Percentiles rank a stretch among this genome's conserved stretches.
Conservation (phyloP, 2,888 invertebrate genomes). For the Odontomyia ornata region DNA sequence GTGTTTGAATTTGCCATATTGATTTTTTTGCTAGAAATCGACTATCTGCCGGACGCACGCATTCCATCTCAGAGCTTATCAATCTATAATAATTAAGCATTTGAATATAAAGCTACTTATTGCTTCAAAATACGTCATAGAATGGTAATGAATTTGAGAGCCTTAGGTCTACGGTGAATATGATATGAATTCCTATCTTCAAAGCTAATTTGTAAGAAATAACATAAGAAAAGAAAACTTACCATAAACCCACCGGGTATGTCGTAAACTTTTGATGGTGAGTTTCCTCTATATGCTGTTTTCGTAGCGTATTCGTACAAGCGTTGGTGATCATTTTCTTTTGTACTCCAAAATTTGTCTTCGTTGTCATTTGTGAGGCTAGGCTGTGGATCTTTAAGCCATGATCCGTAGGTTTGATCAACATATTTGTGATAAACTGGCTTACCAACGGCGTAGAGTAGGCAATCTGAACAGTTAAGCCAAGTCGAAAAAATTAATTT, state of each 20-base stretch:
- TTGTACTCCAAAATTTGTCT: conserved; percentile 86
- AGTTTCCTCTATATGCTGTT: conserved; percentile 71
- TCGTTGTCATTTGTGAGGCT: conserved; percentile 63
- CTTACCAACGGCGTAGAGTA: conserved; percentile 90
- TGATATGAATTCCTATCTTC: no score
- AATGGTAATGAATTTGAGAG: no score
- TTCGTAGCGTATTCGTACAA: conserved; percentile 83
- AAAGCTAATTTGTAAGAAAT: no score
- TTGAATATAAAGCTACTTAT: no score
- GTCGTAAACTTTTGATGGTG: conserved; percentile 65
- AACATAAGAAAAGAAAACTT: no score
- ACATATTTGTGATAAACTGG: conserved; percentile 88
- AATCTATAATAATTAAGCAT: no score
- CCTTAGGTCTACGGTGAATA: no score
- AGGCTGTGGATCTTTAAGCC: conserved; percentile 81
- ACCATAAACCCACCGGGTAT: conserved; percentile 64
- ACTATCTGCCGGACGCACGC: no score
- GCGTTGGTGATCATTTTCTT: conserved; percentile 75
- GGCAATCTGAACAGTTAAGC: conserved; percentile 75
- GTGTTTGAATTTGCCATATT: no score
- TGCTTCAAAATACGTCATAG: no score
- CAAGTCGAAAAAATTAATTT: background rate
- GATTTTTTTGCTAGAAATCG: no score
- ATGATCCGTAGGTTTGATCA: conserved; percentile 81
- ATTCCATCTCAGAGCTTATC: no score